phyloP scores from a whole-genome alignment of 1,140 invertebrate species.

The Drosophila insularis region DNA sequence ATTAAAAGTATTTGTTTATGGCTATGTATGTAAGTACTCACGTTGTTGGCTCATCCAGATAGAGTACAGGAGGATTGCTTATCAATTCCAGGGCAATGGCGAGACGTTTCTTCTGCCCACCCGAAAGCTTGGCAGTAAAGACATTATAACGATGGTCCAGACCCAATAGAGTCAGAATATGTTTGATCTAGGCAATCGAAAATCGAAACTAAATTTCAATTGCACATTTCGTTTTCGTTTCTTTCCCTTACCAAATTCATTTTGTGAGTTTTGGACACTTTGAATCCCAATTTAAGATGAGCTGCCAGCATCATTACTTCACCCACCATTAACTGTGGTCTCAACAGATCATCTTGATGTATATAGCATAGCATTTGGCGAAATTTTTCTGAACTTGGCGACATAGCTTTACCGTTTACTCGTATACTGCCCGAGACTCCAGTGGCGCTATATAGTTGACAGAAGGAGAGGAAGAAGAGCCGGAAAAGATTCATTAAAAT shows the following conservation, averaged over 20 bases:
- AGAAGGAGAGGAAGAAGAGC: constrained; percentile 12
- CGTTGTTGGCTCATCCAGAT: constrained; percentile 97
- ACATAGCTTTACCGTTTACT: constrained; percentile 89
- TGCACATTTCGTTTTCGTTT: neutral
- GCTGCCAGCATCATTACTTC: constrained; percentile 94
- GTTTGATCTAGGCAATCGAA: constrained; percentile 82
- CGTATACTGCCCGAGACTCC: constrained; percentile 87
- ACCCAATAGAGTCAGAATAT: constrained; percentile 89
- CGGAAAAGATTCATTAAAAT: constrained; percentile 37
- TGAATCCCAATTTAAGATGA: constrained; percentile 90
- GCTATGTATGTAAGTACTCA: constrained; percentile 82
- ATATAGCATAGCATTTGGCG: constrained; percentile 94
- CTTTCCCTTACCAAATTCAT: constrained; percentile 58
- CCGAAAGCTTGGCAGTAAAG: constrained; percentile 89
- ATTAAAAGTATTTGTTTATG: too few species aligned
- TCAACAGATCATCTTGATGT: constrained; percentile 93
- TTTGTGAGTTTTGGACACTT: constrained; percentile 83
- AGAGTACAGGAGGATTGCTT: constrained; percentile 94
- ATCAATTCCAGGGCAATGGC: constrained; percentile 93
- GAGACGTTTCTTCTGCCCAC: constrained; percentile 93
- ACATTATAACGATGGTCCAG: constrained; percentile 87
- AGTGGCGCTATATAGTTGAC: constrained; percentile 82
- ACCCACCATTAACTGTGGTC: constrained; percentile 90
- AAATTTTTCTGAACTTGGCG: constrained; percentile 87
- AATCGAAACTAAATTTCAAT: neutral